A percentile compares a stretch with the other conserved stretches of the same genome.
phyloP scores from a whole-genome alignment of 2,113 vertebrate species.

The Trichechus manatus region DNA sequence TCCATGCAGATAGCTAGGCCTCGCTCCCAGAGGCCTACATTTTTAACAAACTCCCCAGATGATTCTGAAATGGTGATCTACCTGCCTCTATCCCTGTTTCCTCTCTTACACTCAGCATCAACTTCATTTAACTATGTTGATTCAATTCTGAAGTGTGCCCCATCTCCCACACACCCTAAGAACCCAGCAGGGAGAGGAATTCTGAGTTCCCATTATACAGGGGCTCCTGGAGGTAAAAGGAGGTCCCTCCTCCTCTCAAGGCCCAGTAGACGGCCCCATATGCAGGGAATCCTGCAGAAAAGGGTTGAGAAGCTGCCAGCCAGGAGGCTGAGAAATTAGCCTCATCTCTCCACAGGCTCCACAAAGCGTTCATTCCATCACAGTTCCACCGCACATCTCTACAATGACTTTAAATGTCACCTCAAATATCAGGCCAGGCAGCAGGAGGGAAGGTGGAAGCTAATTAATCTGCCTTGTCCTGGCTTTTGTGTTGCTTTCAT shows the following conservation, averaged over 20 bases:
- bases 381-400: not conserved
- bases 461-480: conserved; percentile 26
- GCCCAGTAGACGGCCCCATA: not conserved
- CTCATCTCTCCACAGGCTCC: conserved; percentile 24
- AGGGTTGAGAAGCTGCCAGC: not conserved
- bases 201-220: not conserved
- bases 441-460: not conserved
- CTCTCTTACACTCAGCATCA: not conserved
- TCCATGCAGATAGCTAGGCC: conserved; percentile 46
- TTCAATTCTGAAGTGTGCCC: not conserved
- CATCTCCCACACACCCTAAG: not conserved
- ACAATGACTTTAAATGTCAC: conserved; percentile 64
- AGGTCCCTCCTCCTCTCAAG: not conserved
- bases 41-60: conserved; percentile 67
- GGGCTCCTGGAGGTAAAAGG: not conserved
- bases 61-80: not conserved
- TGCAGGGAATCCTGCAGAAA: not conserved
- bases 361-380: not conserved
- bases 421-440: conserved; percentile 45
- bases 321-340: not conserved
- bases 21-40: conserved; percentile 65
- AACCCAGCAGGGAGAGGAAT: not conserved
- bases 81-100: not conserved
- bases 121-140: not conserved
- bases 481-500: conserved; percentile 36